Conservation (phyloP, 2,888 invertebrate species). For the Melikaiella ostensackeni region DNA sequence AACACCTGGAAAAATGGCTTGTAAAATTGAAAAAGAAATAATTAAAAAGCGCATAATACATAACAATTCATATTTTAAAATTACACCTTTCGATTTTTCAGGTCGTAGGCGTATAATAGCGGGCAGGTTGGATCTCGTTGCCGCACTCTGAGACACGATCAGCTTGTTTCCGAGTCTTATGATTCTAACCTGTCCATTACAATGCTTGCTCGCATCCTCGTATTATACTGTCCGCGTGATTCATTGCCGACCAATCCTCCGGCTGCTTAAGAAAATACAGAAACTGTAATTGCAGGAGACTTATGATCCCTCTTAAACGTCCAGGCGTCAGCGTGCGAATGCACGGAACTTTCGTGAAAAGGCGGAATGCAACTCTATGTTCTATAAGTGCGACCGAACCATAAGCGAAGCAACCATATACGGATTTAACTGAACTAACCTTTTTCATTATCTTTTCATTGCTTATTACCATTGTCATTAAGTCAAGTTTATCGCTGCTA, state of each 20-base stretch:
- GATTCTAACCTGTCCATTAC: conserved; percentile 16
- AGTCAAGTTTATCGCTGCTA: conserved; percentile 15
- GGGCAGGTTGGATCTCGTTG: neutral
- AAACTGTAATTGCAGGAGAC: conserved; percentile 74
- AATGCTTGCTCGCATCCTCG: conserved; percentile 44
- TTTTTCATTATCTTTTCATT: conserved; percentile 55
- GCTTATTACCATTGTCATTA: conserved; percentile 47
- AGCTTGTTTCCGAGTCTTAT: conserved; percentile 10
- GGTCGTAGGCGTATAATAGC: neutral
- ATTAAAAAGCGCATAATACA: too few species aligned
- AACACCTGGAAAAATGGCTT: too few species aligned
- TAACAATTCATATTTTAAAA: neutral
- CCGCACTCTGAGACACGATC: neutral
- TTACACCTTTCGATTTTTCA: neutral
- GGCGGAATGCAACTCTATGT: conserved; percentile 45
- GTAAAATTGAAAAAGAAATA: too few species aligned
- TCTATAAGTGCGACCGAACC: conserved; percentile 20
- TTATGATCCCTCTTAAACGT: conserved; percentile 65
- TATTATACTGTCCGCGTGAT: conserved; percentile 69
- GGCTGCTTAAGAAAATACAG: conserved; percentile 69
- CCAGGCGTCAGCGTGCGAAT: conserved; percentile 52
- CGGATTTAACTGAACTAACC: conserved; percentile 46
- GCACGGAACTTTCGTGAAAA: conserved; percentile 53
- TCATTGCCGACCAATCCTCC: conserved; percentile 69
- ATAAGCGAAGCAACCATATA: conserved; percentile 37